Base-by-base conservation (phyloP, 2,888 invertebrate species). In the Eulithis testata region DNA sequence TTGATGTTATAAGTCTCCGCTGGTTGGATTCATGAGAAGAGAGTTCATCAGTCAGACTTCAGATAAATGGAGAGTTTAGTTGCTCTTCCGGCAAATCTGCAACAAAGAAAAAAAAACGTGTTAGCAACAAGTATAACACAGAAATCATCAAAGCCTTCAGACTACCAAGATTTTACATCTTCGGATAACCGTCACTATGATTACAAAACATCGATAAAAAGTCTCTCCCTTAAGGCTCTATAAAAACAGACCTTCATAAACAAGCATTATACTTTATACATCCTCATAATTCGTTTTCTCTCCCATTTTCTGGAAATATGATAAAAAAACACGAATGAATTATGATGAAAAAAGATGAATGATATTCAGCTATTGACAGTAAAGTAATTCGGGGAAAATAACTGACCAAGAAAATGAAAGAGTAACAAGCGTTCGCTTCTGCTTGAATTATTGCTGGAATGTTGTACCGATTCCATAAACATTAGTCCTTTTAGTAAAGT, bases 191-290 rank as follows among this genome's bases (percentile, higher is more conserved):
- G 79, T 87, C 85, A 87, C 81, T 76, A 76, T 75, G 82, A 83
- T 86, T 84, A 86, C 82, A 84, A 84, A 84, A 81, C 80, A 82
- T 81, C 85, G 83, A 86, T 88, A 88, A 89, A 88, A 79, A 81
- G 78, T 83, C 81, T 82, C 79, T 83, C 82, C 82, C 83, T 86
- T 81, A 82, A 76, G 82, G 79, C 75, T 76, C 85, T 79, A 87
- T 89, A 87, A 89, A 89, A 87, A 73, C 81, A 85, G 84, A 85
- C 89, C 89, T 87, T 83, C 86, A 88, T 91, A 90, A 91, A 90
- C 88, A 90, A 89, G 87, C 83, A 85, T 87, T 89, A 89, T 87
- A 82, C 72, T 89, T 89, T 89, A 88, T 87, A 85, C 79, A 83
- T 77, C 76, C 81, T 76, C 78, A 81, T 85, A 86, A 87, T 85